Base-by-base conservation (phyloP, 2,888 invertebrate genomes). In the Allophyes oxyacanthae region DNA sequence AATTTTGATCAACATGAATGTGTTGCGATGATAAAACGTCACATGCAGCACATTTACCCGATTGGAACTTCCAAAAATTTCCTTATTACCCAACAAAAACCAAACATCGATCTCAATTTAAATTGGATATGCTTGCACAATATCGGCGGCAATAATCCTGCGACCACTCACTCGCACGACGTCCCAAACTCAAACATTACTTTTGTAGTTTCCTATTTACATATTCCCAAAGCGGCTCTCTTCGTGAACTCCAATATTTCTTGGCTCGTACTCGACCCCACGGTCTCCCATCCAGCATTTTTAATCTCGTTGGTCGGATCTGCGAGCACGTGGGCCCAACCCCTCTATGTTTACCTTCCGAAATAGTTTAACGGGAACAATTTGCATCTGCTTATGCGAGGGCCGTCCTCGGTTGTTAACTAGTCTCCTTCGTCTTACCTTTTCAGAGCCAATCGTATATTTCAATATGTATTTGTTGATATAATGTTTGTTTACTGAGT, bases 331-430 rank as follows among this genome's bases (percentile, higher is more conserved):
- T 90, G 92, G 87, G 87, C 80, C 82, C 82, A 77, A 82, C 78
- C 90, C 87, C 92, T 89, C 89, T 84, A 77, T 94, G 93, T 94
- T 93, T 94, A 93, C 93, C 93, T 93, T 91, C 90, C 88, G 90
- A 92, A 94, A 94, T 94, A 94, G 94, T 94, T 94, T 92, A 92
- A 93, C 94, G 90, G 90, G 86, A 86, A 89, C 94, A 91, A 94
- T 94, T 94, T 94, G 92, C 94, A 94, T 94, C 88, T 92, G 84
- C 87, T 93, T 94, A 93, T 92, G 90, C 92, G 83, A 77, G 84
- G 90, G 82, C 89, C 91, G 87, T 89, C 93, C 92, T 91, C 82
- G 80, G 86, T 91, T 90, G 90, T 92, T 92, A 93, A 88, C 90
- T 88, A 87, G 87, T 84, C 87, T 88, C 86, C 82, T 85, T 75